phyloP scores from a whole-genome alignment of 1,140 invertebrate genomes.

The Apolygus lucorum region DNA sequence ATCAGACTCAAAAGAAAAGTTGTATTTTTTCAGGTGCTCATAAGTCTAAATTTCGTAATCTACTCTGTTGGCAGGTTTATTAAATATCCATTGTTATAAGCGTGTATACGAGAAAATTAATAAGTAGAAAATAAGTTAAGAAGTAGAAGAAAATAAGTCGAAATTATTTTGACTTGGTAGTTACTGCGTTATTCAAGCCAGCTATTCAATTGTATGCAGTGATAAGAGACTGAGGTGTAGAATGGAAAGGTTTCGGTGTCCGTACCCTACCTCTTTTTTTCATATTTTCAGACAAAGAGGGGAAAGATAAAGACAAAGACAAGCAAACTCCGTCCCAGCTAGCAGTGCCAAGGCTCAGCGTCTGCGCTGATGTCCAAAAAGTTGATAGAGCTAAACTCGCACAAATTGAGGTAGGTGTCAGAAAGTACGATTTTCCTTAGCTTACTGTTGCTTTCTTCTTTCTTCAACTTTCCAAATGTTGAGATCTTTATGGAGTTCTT shows the following conservation, averaged over 20 bases:
- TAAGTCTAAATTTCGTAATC: too few species aligned
- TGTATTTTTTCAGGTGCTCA: too few species aligned
- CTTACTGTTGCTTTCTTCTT: background rate
- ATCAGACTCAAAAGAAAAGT: too few species aligned
- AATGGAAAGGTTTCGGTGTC: conserved; percentile 29
- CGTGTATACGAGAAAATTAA: too few species aligned
- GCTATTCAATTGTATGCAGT: too few species aligned
- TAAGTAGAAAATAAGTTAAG: too few species aligned
- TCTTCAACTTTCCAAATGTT: conserved; percentile 3
- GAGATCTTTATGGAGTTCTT: background rate
- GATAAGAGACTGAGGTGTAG: too few species aligned
- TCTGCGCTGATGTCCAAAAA: conserved; percentile 88
- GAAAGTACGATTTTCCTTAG: conserved; percentile 9
- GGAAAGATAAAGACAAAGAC: conserved; percentile 67
- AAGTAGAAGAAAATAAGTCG: too few species aligned
- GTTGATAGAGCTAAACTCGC: conserved; percentile 82
- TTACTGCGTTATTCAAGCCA: too few species aligned
- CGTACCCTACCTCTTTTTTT: conserved; percentile 2
- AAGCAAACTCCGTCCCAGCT: conserved; percentile 48
- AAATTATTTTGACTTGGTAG: too few species aligned
- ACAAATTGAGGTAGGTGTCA: conserved; percentile 72
- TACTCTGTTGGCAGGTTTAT: too few species aligned
- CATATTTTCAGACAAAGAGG: conserved; percentile 54
- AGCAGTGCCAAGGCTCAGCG: conserved; percentile 75
- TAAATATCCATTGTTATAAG: too few species aligned